Conservation (phyloP, 2,888 invertebrate genomes). For the Macropis europaea region DNA sequence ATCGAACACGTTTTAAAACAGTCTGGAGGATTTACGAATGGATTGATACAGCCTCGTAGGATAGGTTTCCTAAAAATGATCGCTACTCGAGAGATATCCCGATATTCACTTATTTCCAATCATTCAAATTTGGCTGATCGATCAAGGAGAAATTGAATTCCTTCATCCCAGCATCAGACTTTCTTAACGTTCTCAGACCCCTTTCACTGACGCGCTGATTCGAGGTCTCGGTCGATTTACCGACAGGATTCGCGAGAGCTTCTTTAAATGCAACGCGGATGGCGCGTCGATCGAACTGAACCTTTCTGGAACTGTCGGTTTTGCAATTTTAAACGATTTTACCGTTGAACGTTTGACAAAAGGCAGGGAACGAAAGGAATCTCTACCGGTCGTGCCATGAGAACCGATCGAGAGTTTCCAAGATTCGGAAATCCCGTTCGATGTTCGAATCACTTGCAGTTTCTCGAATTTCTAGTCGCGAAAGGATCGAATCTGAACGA, state of each 20-base stretch:
- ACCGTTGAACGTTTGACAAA: not conserved
- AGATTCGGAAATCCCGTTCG: not conserved
- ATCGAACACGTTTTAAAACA: too few relatives aligned
- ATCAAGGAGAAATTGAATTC: too few relatives aligned
- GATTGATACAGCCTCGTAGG: too few relatives aligned
- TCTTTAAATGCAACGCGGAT: slow-evolving; percentile 38
- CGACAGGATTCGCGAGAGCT: slow-evolving; percentile 54
- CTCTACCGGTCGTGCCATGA: not conserved
- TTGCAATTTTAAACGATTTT: slow-evolving; percentile 33
- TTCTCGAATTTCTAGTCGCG: not conserved
- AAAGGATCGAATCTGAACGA: not conserved
- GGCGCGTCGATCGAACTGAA: slow-evolving; percentile 50
- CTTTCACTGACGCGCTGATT: not conserved
- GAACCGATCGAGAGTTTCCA: not conserved
- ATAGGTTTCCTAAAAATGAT: too few relatives aligned
- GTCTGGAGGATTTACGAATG: too few relatives aligned
- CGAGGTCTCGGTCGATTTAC: slow-evolving; percentile 43
- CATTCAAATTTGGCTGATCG: too few relatives aligned
- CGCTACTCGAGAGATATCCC: too few relatives aligned
- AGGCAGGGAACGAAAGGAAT: not conserved
- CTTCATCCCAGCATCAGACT: too few relatives aligned
- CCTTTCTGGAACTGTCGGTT: slow-evolving; percentile 50
- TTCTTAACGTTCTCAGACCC: not conserved
- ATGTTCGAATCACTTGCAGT: not conserved
- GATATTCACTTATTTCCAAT: too few relatives aligned